Base-by-base conservation (phyloP, 2,113 vertebrate species). In the Dasypus novemcinctus region DNA sequence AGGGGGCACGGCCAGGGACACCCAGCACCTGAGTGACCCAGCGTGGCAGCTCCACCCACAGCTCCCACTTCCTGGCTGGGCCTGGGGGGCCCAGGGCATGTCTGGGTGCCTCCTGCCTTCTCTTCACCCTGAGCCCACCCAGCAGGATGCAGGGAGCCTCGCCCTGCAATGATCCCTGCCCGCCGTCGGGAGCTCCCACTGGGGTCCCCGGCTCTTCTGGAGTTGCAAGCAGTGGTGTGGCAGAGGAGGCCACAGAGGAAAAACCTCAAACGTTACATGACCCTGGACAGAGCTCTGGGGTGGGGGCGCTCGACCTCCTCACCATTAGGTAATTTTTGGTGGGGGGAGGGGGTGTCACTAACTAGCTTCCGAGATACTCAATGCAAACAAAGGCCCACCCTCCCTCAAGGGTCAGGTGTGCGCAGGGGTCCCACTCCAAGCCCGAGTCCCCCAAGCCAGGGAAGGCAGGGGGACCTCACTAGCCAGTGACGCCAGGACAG, bases 161-260 rank as follows among this genome's bases (percentile, higher is more conserved):
- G 7, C 18, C 38, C 17, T 15, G 9, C 3, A 10, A 20, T 7
- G 49, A 29, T 4, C 18, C 12, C 7, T 29, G 0, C 4, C 29
- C 3, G 41, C 10, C 1, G 5, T 7, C 23, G 21, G 27, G 29
- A 74, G 36, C 20, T 18, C 18, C 27, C 8, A 14, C n/a, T 21
- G 10, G 71, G 38, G 88, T n/a, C 31, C 15, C 71, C 29, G 1
- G 71, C 15, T 46, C 63, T 64, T 23, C 52, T 33, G 18, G 64
- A 49, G 25, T 57, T 33, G 43, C 10, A 18, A 84, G 61, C 66
- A 33, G 20, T 72, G 41, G n/a, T 20, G 13, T 27, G n/a, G 64
- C 46, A 78, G 49, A 41, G 2, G 54, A 76, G 7, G 21, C 14
- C 43, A 15, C 27, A 2, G 36, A 75, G 81, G 27, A 9, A 78